phyloP scores from a whole-genome alignment of 2,797 vertebrate species.

The Danio aesculapii region DNA sequence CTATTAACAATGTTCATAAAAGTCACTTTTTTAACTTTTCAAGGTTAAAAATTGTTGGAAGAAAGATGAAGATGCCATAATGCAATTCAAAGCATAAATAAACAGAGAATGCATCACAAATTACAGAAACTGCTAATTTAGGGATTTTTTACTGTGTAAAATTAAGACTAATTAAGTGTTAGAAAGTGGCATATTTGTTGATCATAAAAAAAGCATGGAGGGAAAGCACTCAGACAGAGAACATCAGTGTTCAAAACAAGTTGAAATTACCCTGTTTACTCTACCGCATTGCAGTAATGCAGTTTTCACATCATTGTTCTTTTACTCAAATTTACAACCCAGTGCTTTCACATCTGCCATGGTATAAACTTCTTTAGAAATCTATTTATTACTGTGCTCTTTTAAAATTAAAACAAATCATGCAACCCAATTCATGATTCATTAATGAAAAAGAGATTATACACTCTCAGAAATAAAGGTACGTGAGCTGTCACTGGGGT shows the following conservation, averaged over 20 bases:
- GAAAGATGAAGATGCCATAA: too few relatives aligned
- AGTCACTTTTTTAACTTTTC: too few relatives aligned
- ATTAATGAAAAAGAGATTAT: neutral
- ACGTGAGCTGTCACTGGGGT: too few relatives aligned
- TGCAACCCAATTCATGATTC: neutral
- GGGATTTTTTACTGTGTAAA: too few relatives aligned
- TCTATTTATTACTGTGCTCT: neutral
- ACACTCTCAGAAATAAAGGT: too few relatives aligned
- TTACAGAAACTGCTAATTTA: too few relatives aligned
- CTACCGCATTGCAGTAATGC: neutral
- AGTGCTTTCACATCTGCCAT: slow-evolving; percentile 8
- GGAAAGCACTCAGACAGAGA: neutral
- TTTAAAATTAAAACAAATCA: neutral
- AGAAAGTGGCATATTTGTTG: neutral
- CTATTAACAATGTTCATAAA: too few relatives aligned
- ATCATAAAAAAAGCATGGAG: neutral
- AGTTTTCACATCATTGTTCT: slow-evolving; percentile 13
- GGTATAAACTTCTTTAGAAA: neutral
- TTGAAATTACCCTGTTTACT: neutral
- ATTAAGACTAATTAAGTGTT: neutral
- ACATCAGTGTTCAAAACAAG: slow-evolving; percentile 8
- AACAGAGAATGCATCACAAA: too few relatives aligned
- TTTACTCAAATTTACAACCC: neutral
- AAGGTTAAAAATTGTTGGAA: too few relatives aligned
- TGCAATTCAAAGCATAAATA: too few relatives aligned